Evolutionary conservation across 53 echinoderm and acorn worm genomes (phyloP).

Genomic region (Apostichopus leukothele): DNA sequence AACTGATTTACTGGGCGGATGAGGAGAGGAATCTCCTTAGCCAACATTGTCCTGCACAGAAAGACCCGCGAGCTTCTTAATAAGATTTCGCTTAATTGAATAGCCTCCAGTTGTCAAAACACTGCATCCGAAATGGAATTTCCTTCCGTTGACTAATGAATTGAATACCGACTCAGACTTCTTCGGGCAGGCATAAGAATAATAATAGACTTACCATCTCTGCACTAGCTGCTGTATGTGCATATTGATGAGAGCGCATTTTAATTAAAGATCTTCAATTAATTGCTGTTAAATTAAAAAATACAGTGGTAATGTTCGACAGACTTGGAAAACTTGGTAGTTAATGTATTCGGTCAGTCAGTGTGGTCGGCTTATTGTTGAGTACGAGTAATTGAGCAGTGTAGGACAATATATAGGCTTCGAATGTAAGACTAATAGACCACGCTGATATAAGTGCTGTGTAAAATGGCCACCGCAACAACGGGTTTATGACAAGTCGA

Average conservation of each 20-base stretch:
- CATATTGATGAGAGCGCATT: constrained; percentile 22
- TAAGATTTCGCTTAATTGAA: constrained; percentile 46
- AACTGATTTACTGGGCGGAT: constrained; percentile 31
- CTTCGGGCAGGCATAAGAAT: neutral
- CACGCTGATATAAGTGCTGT: too few species aligned
- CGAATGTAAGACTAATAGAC: too few species aligned
- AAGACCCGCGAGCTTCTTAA: constrained; percentile 29
- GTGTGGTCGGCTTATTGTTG: too few species aligned
- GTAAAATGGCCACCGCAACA: too few species aligned
- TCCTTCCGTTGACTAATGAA: constrained; percentile 45
- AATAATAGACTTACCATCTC: neutral
- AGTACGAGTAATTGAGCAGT: too few species aligned
- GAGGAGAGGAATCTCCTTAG: constrained; percentile 21
- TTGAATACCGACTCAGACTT: constrained; percentile 8
- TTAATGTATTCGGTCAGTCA: too few species aligned
- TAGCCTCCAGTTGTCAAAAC: constrained; percentile 46
- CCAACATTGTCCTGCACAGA: constrained; percentile 14
- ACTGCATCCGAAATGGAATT: constrained; percentile 45
- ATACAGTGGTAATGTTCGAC: neutral
- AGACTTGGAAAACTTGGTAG: too few species aligned
- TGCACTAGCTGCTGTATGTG: neutral
- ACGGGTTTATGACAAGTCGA: too few species aligned
- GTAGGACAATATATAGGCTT: too few species aligned
- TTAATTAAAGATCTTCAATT: constrained; percentile 26
- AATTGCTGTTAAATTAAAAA: constrained; percentile 15